phyloP scores from a whole-genome alignment of 1,140 invertebrate genomes.

The Heterodera schachtii region DNA sequence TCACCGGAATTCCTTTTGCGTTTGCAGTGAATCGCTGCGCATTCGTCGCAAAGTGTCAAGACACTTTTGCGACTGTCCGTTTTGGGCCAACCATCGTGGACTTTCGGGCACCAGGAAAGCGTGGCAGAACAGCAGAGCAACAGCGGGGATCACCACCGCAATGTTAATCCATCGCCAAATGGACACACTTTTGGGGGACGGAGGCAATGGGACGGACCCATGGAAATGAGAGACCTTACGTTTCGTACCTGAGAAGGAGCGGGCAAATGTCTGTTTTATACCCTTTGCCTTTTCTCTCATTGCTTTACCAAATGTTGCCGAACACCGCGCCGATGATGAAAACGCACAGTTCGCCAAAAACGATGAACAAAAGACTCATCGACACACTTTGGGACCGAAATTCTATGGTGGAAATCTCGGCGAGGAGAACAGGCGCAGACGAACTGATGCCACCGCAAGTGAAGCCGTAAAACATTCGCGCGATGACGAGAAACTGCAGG shows the following conservation, averaged over 20 bases:
- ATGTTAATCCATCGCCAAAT: constrained; percentile 31
- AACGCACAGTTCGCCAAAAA: constrained; percentile 28
- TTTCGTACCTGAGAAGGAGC: neutral
- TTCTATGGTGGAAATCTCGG: constrained; percentile 22
- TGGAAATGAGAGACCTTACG: neutral
- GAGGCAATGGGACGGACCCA: neutral
- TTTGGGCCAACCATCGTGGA: constrained; percentile 28
- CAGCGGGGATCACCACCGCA: constrained; percentile 3
- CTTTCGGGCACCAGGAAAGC: constrained; percentile 24
- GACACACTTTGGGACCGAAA: constrained; percentile 16
- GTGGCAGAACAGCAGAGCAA: constrained; percentile 12
- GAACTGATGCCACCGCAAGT: constrained; percentile 20
- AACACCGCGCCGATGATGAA: constrained; percentile 25
- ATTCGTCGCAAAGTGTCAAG: constrained; percentile 19
- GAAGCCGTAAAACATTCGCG: constrained; percentile 13
- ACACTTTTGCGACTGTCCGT: neutral
- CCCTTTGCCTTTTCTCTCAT: constrained; percentile 1
- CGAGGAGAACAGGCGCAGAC: constrained; percentile 14
- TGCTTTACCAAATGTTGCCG: constrained; percentile 28
- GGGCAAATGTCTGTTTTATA: neutral
- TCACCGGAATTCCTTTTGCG: constrained; percentile 20
- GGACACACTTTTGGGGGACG: neutral
- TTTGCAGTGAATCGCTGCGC: constrained; percentile 5
- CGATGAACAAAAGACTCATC: constrained; percentile 18
- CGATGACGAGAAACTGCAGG: neutral